These are phyloP conservation scores for Caprella mutica DNA, from an alignment of 2,888 invertebrate genomes.

Conservation along the genomic window DNA sequence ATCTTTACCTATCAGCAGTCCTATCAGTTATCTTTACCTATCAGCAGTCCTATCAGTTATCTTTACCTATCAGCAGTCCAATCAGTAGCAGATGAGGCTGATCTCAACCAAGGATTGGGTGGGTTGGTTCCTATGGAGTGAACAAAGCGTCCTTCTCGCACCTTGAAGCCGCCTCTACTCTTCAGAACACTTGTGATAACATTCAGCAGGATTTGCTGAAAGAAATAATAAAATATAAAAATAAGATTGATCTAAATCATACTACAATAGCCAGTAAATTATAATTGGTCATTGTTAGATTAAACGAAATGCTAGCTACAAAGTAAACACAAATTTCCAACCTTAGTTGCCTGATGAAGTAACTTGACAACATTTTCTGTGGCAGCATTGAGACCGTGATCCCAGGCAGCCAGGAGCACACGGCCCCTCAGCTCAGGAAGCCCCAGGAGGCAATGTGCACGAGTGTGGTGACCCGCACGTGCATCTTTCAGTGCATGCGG, in stretches of 20 bases:
- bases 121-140: slow-evolving; percentile 67
- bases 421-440: slow-evolving; percentile 68
- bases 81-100: slow-evolving; percentile 55
- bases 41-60: no score
- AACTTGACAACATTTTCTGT: slow-evolving; percentile 70
- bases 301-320: no score
- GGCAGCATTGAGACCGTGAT: slow-evolving; percentile 64
- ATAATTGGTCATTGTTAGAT: no score
- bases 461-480: slow-evolving; percentile 26
- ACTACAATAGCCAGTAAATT: no score
- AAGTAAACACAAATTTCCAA: slow-evolving; percentile 36
- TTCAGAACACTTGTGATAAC: slow-evolving; percentile 64
- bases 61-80: slow-evolving; percentile 42
- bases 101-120: slow-evolving; percentile 68
- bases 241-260: background rate
- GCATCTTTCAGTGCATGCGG: slow-evolving; percentile 28
- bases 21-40: no score
- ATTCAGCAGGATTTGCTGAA: slow-evolving; percentile 63
- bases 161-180: slow-evolving; percentile 68
- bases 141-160: slow-evolving; percentile 59
- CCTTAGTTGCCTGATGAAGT: slow-evolving; percentile 67
- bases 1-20: no score
- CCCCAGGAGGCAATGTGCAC: slow-evolving; percentile 53
- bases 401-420: slow-evolving; percentile 78
- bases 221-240: background rate